Conservation (phyloP, 2,113 vertebrate species). For the Campylomormyrus tamandua region DNA sequence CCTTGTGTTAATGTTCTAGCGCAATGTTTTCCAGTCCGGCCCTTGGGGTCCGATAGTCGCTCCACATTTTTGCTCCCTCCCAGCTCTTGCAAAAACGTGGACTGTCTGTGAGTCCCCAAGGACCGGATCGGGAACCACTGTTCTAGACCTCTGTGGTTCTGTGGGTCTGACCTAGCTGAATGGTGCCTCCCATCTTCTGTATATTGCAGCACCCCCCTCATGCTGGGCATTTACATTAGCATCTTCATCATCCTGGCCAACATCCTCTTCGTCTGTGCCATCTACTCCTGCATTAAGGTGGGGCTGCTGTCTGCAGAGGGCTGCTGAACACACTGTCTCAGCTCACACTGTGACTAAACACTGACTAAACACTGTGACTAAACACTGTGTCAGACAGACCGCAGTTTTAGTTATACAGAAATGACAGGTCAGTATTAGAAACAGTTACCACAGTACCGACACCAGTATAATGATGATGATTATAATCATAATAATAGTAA, state of each 20-base stretch:
- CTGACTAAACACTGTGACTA: neutral
- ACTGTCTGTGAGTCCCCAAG: too few relatives aligned
- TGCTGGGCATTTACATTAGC: slow-evolving; percentile 76
- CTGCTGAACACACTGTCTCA: slow-evolving; percentile 11
- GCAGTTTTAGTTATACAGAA: neutral
- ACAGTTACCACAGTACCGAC: neutral
- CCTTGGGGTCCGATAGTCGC: too few relatives aligned
- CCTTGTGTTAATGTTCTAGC: neutral
- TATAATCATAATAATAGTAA: neutral
- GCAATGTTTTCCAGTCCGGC: neutral
- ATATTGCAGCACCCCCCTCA: slow-evolving; percentile 69
- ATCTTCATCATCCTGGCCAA: slow-evolving; percentile 77
- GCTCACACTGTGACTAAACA: neutral
- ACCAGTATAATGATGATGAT: neutral
- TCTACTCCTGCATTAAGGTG: slow-evolving; percentile 86
- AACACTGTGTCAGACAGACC: neutral
- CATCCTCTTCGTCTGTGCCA: slow-evolving; percentile 80
- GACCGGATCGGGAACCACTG: neutral
- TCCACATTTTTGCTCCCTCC: too few relatives aligned
- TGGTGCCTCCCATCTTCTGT: slow-evolving; percentile 16
- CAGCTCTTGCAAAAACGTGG: too few relatives aligned
- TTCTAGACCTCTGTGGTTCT: neutral
- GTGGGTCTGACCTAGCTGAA: neutral
- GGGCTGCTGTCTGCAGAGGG: slow-evolving; percentile 39
- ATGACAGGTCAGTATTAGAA: neutral